Conservation (phyloP, 1,140 invertebrate species). For the Mamestra configurata region DNA sequence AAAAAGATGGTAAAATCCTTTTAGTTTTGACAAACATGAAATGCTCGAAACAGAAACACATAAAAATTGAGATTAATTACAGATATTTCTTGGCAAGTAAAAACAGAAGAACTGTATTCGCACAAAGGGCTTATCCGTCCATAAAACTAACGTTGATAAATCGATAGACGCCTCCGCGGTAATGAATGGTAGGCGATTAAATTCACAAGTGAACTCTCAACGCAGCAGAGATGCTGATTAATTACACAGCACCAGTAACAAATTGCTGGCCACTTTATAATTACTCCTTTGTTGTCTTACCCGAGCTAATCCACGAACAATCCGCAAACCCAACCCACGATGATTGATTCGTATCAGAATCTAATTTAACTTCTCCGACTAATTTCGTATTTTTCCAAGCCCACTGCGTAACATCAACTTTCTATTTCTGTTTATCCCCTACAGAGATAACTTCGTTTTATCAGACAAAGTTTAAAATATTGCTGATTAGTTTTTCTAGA, state of each 20-base stretch:
- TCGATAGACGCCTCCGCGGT: constrained; percentile 27
- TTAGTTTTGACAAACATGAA: not conserved
- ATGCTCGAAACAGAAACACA: not conserved
- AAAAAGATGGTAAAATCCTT: not conserved
- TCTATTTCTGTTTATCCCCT: constrained; percentile 19
- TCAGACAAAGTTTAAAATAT: not conserved
- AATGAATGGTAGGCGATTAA: constrained; percentile 45
- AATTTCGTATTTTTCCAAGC: constrained; percentile 18
- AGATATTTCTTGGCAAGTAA: constrained; percentile 24
- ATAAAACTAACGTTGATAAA: constrained; percentile 48
- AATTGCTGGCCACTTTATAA: constrained; percentile 51
- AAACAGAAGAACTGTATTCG: constrained; percentile 12
- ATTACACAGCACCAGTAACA: constrained; percentile 38
- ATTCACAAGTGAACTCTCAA: constrained; percentile 42
- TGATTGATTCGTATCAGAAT: constrained; percentile 32
- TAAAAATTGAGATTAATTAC: constrained; percentile 36
- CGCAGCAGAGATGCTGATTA: constrained; percentile 41
- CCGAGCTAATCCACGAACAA: constrained; percentile 34
- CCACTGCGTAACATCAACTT: not conserved
- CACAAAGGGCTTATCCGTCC: constrained; percentile 24
- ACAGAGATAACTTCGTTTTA: constrained; percentile 14
- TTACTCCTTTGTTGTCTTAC: constrained; percentile 52
- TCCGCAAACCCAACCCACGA: not conserved
- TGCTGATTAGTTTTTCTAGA: not conserved
- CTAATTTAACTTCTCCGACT: constrained; percentile 30